phyloP scores from a whole-genome alignment of 2,113 vertebrate genomes.

The Heteronetta atricapilla region DNA sequence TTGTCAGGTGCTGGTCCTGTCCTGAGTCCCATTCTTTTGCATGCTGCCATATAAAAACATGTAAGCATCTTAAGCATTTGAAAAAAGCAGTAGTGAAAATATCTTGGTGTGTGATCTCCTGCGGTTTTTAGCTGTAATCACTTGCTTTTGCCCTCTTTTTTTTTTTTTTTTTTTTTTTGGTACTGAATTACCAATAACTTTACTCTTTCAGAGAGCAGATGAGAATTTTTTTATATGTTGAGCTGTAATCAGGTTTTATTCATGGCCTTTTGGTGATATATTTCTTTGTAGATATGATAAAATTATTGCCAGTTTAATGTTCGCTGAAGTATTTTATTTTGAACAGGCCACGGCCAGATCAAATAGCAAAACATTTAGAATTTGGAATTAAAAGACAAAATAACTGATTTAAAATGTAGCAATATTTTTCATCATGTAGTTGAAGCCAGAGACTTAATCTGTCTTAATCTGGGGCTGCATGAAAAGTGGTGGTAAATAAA shows the following conservation, averaged over 20 bases:
- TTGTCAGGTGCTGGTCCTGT: neutral
- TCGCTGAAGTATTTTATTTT: slow-evolving; percentile 8
- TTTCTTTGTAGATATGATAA: neutral
- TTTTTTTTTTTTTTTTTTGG: neutral
- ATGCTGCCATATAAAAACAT: neutral
- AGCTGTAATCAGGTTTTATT: slow-evolving; percentile 4
- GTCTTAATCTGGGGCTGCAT: neutral
- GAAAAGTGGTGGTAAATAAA: neutral
- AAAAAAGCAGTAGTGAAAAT: neutral
- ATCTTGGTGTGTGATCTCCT: neutral
- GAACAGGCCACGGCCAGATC: neutral
- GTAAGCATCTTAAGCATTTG: neutral
- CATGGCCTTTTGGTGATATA: neutral
- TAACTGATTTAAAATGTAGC: slow-evolving; percentile 21
- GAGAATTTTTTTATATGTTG: neutral
- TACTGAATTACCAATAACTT: neutral
- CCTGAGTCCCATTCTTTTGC: neutral
- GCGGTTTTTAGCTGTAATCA: neutral
- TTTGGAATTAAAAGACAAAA: neutral
- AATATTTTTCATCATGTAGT: slow-evolving; percentile 23
- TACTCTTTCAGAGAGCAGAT: neutral
- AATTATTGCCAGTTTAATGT: neutral
- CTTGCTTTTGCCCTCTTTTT: neutral
- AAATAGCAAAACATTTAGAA: slow-evolving; percentile 7
- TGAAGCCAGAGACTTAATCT: slow-evolving; percentile 35